Base-by-base conservation (phyloP, 2,888 invertebrate species). In the Dendrolimus pini region DNA sequence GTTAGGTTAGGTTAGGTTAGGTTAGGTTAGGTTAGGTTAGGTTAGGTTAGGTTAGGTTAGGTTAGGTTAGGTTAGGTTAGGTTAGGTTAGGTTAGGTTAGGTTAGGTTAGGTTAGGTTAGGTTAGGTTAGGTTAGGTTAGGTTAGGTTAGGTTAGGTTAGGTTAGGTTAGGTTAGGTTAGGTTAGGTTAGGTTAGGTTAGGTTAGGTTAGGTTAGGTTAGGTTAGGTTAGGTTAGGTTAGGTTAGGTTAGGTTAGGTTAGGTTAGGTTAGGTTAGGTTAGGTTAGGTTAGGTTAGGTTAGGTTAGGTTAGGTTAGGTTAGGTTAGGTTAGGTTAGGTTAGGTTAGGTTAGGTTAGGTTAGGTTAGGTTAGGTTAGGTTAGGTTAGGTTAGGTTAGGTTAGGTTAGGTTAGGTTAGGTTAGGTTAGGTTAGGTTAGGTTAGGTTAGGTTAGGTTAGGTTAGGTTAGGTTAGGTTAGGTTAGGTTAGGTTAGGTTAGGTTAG, bases 141-240 rank as follows among this genome's bases (percentile, higher is more conserved):
- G 59, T 58, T 59, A 61, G 58, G 62, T 62, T 60, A 62, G 60
- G 62, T 62, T 62, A 60, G 59, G 62, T 62, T 62, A 60, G 60
- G 62, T 62, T 62, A 60, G 59, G 62, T 62, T 62, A 62, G 60
- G 60, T 60, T 60, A 59, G 55, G 59, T 55, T 59, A 58, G 55
- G 60, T 58, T 60, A 56, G 57, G 58, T 57, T 60, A 60, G 58
- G 58, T 58, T 58, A 58, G 54, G 56, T 60, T 58, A 58, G 55
- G 57, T 59, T 56, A 57, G 55, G 59, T 58, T 54, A 59, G 56
- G 56, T 58, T 58, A 54, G 57, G 57, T 58, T 57, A 60, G 58
- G 59, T 58, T 58, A 56, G 54, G 56, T 56, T 56, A 53, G 56
- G 56, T 56, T 54, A 54, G 54, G 56, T 56, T 57, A 55, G 56